These are phyloP conservation scores for Turritopsis rubra DNA, from an alignment of 30 jellyfish, hydroid and myxozoan genomes.

Conservation along the genomic window DNA sequence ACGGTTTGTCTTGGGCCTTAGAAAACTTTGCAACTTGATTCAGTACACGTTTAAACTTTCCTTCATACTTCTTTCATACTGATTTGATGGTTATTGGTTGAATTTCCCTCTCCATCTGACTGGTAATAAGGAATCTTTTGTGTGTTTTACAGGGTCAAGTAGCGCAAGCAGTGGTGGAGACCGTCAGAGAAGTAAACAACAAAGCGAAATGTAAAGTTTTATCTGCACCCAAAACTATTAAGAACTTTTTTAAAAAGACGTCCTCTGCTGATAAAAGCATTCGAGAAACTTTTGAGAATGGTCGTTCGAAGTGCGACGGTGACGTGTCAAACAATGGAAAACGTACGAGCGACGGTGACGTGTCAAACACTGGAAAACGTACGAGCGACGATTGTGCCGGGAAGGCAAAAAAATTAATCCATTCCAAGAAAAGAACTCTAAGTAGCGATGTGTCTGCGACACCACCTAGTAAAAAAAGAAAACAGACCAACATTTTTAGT, in stretches of 20 bases:
- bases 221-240: slow-evolving; percentile 47
- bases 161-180: background rate
- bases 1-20: too few species aligned
- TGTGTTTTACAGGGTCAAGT: background rate
- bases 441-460: background rate
- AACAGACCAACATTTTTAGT: slow-evolving; percentile 45
- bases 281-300: background rate
- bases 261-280: background rate
- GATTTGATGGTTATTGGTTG: too few species aligned
- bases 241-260: slow-evolving; percentile 50
- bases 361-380: background rate
- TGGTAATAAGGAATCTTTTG: too few species aligned
- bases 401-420: background rate
- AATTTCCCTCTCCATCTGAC: too few species aligned
- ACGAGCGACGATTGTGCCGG: background rate
- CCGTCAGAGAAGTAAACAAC: background rate
- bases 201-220: background rate
- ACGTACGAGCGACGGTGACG: background rate
- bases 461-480: slow-evolving; percentile 27
- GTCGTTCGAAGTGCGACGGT: background rate
- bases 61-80: too few species aligned
- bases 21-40: too few species aligned
- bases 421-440: background rate
- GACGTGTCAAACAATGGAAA: background rate
- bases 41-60: too few species aligned